Evolutionary conservation across 2,888 invertebrate species (phyloP).

Genomic region (Atherix ibis): DNA sequence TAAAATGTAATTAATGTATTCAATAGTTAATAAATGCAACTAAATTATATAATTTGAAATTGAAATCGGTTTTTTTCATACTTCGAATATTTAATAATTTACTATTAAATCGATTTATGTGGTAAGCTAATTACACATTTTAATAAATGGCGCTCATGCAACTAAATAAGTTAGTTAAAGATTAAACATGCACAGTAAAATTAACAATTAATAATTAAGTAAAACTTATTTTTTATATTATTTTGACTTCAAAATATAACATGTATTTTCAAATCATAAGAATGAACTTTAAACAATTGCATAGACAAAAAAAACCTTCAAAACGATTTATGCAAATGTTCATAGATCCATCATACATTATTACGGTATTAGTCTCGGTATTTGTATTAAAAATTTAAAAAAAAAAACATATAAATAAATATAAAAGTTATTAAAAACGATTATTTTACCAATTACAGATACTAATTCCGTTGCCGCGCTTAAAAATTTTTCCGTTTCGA

Average conservation of each 20-base stretch:
- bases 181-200: too few species aligned
- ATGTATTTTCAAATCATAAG: too few species aligned
- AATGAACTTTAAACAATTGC: too few species aligned
- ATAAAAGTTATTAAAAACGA: conserved; percentile 4
- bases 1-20: conserved; percentile 22
- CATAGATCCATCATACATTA: background rate
- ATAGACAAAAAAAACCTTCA: background rate
- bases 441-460: conserved; percentile 41
- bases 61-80: too few species aligned
- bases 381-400: background rate
- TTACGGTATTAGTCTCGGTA: background rate
- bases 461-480: conserved; percentile 45
- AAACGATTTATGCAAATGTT: background rate
- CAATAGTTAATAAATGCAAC: too few species aligned
- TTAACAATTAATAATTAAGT: too few species aligned
- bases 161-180: too few species aligned
- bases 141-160: background rate
- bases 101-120: too few species aligned
- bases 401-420: conserved; percentile 1
- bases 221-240: too few species aligned
- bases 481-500: conserved; percentile 44
- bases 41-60: too few species aligned
- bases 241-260: too few species aligned
- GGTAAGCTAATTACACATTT: background rate
- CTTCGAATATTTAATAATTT: too few species aligned